Evolutionary conservation across 2,888 invertebrate species (phyloP), one percentile per base, ranked within the genome.

Genomic region (Clitarchus hookeri): DNA sequence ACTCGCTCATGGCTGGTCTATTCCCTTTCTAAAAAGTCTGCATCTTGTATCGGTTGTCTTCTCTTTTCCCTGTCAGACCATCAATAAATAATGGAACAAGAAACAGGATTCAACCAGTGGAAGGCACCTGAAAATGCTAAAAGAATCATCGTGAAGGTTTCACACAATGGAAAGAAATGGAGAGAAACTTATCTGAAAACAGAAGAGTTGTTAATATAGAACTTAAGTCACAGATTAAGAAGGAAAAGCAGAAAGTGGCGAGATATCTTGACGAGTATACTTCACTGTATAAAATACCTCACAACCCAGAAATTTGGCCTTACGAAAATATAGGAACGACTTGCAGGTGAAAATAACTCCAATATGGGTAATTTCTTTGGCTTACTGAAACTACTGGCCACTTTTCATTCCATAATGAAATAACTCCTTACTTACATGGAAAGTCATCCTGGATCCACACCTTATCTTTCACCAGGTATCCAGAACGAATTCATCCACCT

Each of bases 401-500:
- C 85, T n/a, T 86, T 84, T 84, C 86, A 86, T 77, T 48, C 85
- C 1, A 36, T 85, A 44, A 53, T 86, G 44, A 83, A 79, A 84
- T 6, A 87, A 78, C 85, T 84, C 84, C 83, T 87, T 82, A 80
- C 65, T 16, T 54, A 86, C 25, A 48, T 85, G 36, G 83, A 54
- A 80, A 85, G 85, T 83, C 27, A 48, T 85, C 85, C 85, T 80
- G 54, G 84, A 78, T 54, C 87, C 48, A 80, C 79, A 83, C 84
- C 86, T 53, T 87, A 86, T 80, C 86, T 87, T 25, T 85, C 86
- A 77, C 82, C 27, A 65, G 16, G 82, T 79, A 85, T 87, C 26
- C 85, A 86, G 83, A 86, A 86, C 83, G 85, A 87, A 85, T 82
- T 83, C 9, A 85, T 86, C 44, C 82, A 85, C 84, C 82, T 87